Base-by-base conservation (phyloP, 2,113 vertebrate genomes). In the Entelurus aequoreus region DNA sequence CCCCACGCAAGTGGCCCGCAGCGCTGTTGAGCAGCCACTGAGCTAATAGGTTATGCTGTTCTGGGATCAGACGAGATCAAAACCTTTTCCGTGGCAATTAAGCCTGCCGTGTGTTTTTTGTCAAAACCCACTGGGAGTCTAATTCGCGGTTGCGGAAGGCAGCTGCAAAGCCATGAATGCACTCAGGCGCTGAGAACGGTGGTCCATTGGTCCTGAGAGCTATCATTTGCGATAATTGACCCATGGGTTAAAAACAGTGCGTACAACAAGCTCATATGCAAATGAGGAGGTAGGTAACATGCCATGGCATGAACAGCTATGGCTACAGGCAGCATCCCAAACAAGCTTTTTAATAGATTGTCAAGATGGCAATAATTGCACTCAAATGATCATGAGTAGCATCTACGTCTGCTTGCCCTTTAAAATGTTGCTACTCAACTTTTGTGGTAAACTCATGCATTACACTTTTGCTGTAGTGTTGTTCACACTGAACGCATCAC, bases 41-140 rank as follows among this genome's bases (percentile, higher is more conserved):
- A 70, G 75, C 69, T 82, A 81, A 83, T 84, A 77, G 72, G 55
- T 76, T 78, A 78, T 78, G 37, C 54, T 78, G 69, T 81, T 76
- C 80, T 68, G 71, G 68, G 40, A 48, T 60, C 76, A 74, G 50
- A 67, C 68, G 9, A 8, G 66, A 74, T 81, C 69, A 77, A 80
- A 74, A 54, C 37, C 72, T 76, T 75, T 76, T 84, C 72, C 10
- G 50, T 62, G 36, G 76, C 76, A 84, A 85, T 88, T 84, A 76
- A 72, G 75, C 75, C 70, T 9, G 56, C 69, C 78, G 72, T 61
- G 40, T 73, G 62, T 75, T 77, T 73, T 46, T 75, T 73, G 72
- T 78, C 74, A 63, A 52, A 72, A 60, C 63, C 50, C 57, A 48
- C 76, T 74, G 53, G 48, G 61, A 57, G 60, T 76, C 66, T n/a